phyloP scores from a whole-genome alignment of 2,888 invertebrate species.

The Dioctria linearis region DNA sequence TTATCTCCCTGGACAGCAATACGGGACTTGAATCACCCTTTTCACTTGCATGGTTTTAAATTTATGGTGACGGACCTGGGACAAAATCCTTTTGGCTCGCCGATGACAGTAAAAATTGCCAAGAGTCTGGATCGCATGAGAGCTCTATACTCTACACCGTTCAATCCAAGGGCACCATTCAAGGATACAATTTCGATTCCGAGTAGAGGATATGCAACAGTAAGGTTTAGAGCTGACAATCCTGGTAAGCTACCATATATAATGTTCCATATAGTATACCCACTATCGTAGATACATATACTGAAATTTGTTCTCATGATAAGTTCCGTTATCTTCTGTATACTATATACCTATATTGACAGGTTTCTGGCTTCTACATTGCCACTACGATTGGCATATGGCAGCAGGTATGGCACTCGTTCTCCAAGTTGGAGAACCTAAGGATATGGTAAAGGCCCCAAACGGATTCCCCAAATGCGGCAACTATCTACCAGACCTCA shows the following conservation, averaged over 20 bases:
- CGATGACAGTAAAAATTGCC: constrained; percentile 63
- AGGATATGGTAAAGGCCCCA: constrained; percentile 79
- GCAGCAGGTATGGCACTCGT: constrained; percentile 64
- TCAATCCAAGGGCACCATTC: constrained; percentile 62
- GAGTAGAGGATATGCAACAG: constrained; percentile 65
- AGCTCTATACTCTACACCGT: constrained; percentile 21
- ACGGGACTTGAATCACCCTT: constrained; percentile 67
- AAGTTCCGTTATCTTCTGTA: constrained; percentile 43
- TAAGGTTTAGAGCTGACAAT: constrained; percentile 65
- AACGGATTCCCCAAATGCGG: constrained; percentile 84
- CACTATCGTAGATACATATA: neutral
- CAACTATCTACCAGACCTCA: constrained; percentile 74
- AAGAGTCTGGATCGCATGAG: constrained; percentile 8
- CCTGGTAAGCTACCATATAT: constrained; percentile 59
- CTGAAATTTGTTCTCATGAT: constrained; percentile 18
- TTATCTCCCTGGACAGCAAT: constrained; percentile 61
- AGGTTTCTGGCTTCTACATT: constrained; percentile 66
- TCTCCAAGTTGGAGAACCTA: constrained; percentile 71
- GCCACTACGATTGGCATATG: constrained; percentile 66
- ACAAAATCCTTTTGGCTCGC: constrained; percentile 60
- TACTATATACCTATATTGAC: constrained; percentile 52
- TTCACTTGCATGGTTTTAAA: constrained; percentile 68
- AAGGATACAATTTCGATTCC: constrained; percentile 67
- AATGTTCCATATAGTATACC: no score
- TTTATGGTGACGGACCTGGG: constrained; percentile 67